phyloP scores from a whole-genome alignment of 2,113 vertebrate species.

The Perognathus longimembris region DNA sequence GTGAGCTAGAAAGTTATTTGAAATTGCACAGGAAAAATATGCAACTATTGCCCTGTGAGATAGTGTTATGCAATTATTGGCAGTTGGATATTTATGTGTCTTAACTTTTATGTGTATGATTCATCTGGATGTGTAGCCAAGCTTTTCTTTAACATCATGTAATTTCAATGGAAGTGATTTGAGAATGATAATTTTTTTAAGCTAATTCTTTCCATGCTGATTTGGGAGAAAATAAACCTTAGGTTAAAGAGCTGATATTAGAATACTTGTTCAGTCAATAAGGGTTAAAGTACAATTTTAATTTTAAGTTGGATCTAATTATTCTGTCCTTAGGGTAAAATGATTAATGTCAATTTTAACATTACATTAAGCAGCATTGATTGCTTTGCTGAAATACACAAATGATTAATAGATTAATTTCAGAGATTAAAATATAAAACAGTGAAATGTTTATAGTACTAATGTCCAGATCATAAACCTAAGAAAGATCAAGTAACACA shows the following conservation, averaged over 20 bases:
- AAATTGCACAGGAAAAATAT: constrained; percentile 26
- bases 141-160: not conserved
- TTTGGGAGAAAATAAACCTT: not conserved
- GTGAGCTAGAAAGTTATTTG: constrained; percentile 40
- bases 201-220: not conserved
- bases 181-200: not conserved
- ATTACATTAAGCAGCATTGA: not conserved
- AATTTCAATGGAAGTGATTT: constrained; percentile 47
- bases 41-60: not conserved
- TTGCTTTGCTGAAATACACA: constrained; percentile 26
- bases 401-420: constrained; percentile 18
- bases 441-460: not conserved
- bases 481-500: not conserved
- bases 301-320: not conserved
- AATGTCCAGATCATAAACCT: not conserved
- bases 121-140: not conserved
- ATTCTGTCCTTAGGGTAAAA: not conserved
- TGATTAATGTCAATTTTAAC: constrained; percentile 46
- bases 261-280: not conserved
- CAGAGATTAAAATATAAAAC: not conserved
- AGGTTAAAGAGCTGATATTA: not conserved
- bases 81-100: not conserved
- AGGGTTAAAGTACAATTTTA: not conserved
- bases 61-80: constrained; percentile 2
- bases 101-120: not conserved